Evolutionary conservation across 2,888 invertebrate genomes (phyloP), one percentile per base, ranked within the genome.

Genomic region (Seira musarum): DNA sequence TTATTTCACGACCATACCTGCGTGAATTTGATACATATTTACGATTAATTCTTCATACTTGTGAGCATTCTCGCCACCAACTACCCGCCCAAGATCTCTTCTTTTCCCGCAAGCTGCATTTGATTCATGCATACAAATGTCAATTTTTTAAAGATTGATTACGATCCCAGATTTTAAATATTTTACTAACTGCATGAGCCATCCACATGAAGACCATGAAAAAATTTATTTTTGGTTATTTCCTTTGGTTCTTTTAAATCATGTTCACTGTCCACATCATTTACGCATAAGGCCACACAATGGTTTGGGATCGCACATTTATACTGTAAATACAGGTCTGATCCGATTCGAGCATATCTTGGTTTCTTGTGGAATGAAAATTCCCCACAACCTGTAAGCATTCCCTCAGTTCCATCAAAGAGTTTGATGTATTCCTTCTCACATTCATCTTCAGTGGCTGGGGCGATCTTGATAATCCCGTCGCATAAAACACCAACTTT

Each of bases 31-130:
- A n/a, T n/a, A n/a, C n/a, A n/a, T n/a, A n/a, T n/a, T n/a, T n/a
- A n/a, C n/a, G n/a, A n/a, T n/a, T n/a, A n/a, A n/a, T n/a, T n/a
- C n/a, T 24, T 70, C 70, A 15, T 60, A 70, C 35, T 70, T 61
- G 10, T 35, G 1, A 6, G 70, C 60, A 8, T 30, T 61, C 2
- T 19, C 61, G 6, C 70, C 70, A 6, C 40, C 40, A 8, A 70
- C 70, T 5, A 70, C 35, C 21, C 70, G 6, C 13, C 70, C 70
- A 22, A 22, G 30, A 21, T 35, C 21, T 5, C 46, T 60, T 21
- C 22, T n/a, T n/a, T 60, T 70, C 6, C 70, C 70, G 17, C 70
- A 70, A 17, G 57, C 69, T 69, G n/a, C n/a, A n/a, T n/a, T n/a
- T n/a, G n/a, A n/a, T n/a, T n/a, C n/a, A n/a, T 63, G 22, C 17